Evolutionary conservation across 2,888 invertebrate species (phyloP).

Genomic region (Helicoverpa assulta): DNA sequence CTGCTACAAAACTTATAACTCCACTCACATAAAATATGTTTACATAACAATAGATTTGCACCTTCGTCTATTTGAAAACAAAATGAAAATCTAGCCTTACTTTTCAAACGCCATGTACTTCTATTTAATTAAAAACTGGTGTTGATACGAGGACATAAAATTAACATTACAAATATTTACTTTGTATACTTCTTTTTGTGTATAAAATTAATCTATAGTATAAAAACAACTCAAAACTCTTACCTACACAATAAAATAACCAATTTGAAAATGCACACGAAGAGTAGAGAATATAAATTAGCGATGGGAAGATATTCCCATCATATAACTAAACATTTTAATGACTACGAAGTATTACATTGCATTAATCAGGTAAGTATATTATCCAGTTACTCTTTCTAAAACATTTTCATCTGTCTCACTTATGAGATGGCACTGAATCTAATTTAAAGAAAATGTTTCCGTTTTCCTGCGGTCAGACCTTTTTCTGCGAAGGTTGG

Average conservation of each 20-base stretch:
- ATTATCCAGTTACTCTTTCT: no score
- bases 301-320: neutral
- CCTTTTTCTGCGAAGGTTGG: no score
- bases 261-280: no score
- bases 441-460: neutral
- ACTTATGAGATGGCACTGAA: neutral
- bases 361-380: neutral
- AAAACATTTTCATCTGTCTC: neutral
- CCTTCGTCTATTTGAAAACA: neutral
- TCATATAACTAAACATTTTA: neutral
- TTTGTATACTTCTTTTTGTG: no score
- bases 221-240: no score
- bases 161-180: no score
- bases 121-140: no score
- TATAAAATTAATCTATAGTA: no score
- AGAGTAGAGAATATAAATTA: neutral
- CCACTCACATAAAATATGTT: neutral
- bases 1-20: constrained; percentile 4
- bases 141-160: no score
- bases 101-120: no score
- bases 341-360: constrained; percentile 12
- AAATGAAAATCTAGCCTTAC: neutral
- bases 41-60: neutral
- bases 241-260: no score
- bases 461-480: no score